These are phyloP conservation scores for Drosophila niveifrons DNA, from an alignment of 2,888 invertebrate species.

Conservation along the genomic window DNA sequence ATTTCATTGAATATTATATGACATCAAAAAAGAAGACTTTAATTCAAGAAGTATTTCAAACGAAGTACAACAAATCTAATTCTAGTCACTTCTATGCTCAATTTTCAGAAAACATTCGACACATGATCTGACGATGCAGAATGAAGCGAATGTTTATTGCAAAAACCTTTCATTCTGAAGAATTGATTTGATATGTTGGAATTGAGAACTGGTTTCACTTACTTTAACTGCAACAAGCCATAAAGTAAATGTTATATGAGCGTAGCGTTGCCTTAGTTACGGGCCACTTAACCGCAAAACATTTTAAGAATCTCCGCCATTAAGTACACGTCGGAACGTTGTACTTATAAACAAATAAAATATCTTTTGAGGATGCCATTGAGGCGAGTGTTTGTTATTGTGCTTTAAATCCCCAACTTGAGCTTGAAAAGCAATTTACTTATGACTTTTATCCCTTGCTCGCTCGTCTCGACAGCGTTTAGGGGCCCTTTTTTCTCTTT, in stretches of 20 bases:
- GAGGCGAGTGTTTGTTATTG: constrained; percentile 43
- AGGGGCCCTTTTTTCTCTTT: constrained; percentile 43
- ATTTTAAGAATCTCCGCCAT: neutral
- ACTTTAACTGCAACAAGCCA: neutral
- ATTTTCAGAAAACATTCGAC: neutral
- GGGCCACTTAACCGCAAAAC: constrained; percentile 7
- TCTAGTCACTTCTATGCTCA: neutral
- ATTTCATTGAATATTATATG: no score
- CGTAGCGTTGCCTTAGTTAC: constrained; percentile 11
- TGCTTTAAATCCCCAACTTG: constrained; percentile 37
- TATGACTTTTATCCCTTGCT: constrained; percentile 70
- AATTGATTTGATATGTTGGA: neutral
- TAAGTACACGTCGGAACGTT: constrained; percentile 1
- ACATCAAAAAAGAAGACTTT: no score
- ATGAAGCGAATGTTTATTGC: neutral
- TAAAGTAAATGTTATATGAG: constrained; percentile 1
- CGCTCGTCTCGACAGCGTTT: constrained; percentile 50
- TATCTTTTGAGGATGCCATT: constrained; percentile 30
- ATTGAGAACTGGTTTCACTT: neutral
- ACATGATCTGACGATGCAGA: neutral
- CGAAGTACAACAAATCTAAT: no score
- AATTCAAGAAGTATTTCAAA: no score
- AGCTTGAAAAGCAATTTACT: constrained; percentile 72
- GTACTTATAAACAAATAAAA: constrained; percentile 33
- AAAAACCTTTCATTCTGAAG: neutral